Percentiles rank a stretch among this genome's conserved stretches.
phyloP scores from a whole-genome alignment of 2,797 vertebrate genomes.

The Stomatorhinus walkeri region DNA sequence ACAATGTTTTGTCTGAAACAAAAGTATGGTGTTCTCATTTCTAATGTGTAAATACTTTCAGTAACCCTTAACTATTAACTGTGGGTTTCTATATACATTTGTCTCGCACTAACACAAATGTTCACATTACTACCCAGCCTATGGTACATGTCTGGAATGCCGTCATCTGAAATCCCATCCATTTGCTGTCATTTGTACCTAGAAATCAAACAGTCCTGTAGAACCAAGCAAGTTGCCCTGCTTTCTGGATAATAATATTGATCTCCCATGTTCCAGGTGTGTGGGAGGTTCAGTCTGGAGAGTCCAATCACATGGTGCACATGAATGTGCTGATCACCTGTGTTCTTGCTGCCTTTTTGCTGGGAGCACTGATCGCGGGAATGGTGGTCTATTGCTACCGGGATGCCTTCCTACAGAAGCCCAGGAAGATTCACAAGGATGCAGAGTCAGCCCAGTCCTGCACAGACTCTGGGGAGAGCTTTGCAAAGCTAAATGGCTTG shows the following conservation, averaged over 20 bases:
- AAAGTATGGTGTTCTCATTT: neutral
- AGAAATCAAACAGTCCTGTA: neutral
- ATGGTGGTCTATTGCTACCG: slow-evolving; percentile 93
- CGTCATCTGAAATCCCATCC: slow-evolving; percentile 19
- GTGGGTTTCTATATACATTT: neutral
- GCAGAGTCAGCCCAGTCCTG: slow-evolving; percentile 85
- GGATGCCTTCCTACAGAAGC: slow-evolving; percentile 80
- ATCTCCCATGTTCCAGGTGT: slow-evolving; percentile 73
- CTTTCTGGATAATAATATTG: slow-evolving; percentile 30
- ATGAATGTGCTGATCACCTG: slow-evolving; percentile 99
- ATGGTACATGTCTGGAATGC: neutral
- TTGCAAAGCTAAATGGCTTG: slow-evolving; percentile 87
- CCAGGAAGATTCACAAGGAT: slow-evolving; percentile 84
- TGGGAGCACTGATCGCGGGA: slow-evolving; percentile 90
- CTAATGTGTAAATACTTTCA: neutral
- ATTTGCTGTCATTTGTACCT: slow-evolving; percentile 3
- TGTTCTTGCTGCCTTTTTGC: slow-evolving; percentile 88
- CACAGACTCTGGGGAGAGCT: slow-evolving; percentile 88
- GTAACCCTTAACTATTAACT: neutral
- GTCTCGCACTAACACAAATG: neutral
- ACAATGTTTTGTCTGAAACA: neutral
- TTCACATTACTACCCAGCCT: neutral
- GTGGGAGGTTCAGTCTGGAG: slow-evolving; percentile 88
- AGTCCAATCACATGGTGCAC: slow-evolving; percentile 96
- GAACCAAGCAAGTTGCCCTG: neutral